Evolutionary conservation across 2,888 invertebrate genomes (phyloP), one percentile per base, ranked within the genome.

Genomic region (Coelopa pilipes): DNA sequence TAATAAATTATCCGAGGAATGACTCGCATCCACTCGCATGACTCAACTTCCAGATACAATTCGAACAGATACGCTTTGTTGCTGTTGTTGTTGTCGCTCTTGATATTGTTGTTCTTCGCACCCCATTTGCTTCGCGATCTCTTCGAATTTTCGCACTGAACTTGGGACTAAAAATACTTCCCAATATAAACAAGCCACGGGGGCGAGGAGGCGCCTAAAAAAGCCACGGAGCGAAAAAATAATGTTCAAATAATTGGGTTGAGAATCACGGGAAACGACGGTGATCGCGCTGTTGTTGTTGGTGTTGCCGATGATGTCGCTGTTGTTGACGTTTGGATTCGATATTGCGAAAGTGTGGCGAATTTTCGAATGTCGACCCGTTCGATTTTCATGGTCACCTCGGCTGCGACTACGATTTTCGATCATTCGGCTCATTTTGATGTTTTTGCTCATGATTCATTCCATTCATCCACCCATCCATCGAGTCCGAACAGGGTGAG

Each of bases 21-120:
- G 34, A 34, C 34, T 45, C 19, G 9, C 46, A 47, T 45, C 24
- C 15, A 45, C 13, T 13, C 46, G 34, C 11, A 47, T 65, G 47
- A 65, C n/a, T 65, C 65, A 46, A 17, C 46, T 19, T 65, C 65
- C 65, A 65, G 65, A 47, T 65, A 24, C 63, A 63, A 21, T 59
- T 59, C 10, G 57, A 13, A 10, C 15, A 45, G 47, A 47, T 62
- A 12, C 13, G 9, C n/a, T 55, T 34, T 34, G 4, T 2, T 11
- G 13, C 7, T 10, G 9, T 55, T 11, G n/a, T 55, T 55, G n/a
- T 55, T n/a, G n/a, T 60, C 1, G 21, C 13, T 19, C 1, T 65
- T 65, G 45, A 65, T 60, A 4, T 65, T 34, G 34, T 7, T 34
- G 34, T 34, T 34, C 34, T 34, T 34, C 34, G 34, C 34, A 34